Conservation (phyloP, 2,113 vertebrate genomes). For the Zonotrichia leucophrys region DNA sequence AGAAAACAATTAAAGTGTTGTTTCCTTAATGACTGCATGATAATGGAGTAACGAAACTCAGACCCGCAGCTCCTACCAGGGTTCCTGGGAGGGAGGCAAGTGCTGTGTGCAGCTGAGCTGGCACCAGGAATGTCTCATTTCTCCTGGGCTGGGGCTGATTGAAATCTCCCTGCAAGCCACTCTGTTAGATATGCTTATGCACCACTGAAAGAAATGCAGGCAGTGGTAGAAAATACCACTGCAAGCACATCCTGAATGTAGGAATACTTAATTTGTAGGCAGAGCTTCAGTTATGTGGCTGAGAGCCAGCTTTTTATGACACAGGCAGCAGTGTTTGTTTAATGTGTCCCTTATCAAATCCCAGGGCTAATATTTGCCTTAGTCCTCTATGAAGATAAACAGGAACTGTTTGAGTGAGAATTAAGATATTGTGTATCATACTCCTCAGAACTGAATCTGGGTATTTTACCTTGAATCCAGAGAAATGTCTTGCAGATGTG, state of each 20-base stretch:
- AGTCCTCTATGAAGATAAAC: slow-evolving; percentile 20
- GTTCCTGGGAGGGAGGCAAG: not conserved
- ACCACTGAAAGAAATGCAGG: not conserved
- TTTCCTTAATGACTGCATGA: not conserved
- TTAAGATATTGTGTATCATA: not conserved
- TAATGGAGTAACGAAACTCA: not conserved
- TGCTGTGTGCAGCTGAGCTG: not conserved
- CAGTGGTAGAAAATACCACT: not conserved
- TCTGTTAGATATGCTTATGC: slow-evolving; percentile 11
- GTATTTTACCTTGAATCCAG: not conserved
- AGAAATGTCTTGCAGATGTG: not conserved
- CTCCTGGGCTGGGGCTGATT: not conserved
- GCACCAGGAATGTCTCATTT: not conserved
- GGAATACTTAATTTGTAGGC: not conserved
- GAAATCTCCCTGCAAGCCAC: slow-evolving; percentile 18
- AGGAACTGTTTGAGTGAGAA: slow-evolving; percentile 32
- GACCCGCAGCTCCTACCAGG: not conserved
- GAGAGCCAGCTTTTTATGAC: slow-evolving; percentile 4
- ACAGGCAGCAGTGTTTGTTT: slow-evolving; percentile 14
- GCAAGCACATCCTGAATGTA: not conserved
- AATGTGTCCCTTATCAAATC: slow-evolving; percentile 36
- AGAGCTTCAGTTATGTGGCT: not conserved
- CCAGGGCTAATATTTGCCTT: slow-evolving; percentile 43
- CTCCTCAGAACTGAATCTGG: not conserved
- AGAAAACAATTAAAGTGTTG: slow-evolving; percentile 23